Conservation (phyloP, 2,888 invertebrate species). For the Rugalucina vietnamica region DNA sequence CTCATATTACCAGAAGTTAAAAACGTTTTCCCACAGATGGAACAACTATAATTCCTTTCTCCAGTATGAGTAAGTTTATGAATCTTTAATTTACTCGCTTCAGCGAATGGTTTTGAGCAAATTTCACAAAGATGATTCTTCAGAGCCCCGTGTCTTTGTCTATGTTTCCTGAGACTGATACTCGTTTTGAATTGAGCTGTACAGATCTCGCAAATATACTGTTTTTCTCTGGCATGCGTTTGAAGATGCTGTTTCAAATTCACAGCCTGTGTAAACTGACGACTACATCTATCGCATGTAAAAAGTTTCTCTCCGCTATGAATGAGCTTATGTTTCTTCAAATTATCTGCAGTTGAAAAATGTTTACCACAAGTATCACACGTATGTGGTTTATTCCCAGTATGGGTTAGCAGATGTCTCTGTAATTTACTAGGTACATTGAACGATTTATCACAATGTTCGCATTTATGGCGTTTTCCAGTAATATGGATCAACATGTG, state of each 20-base stretch:
- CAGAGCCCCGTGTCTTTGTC: background rate
- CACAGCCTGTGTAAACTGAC: too few species aligned
- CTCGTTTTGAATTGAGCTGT: background rate
- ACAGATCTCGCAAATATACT: background rate
- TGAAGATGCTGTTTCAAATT: too few species aligned
- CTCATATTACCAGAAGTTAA: background rate
- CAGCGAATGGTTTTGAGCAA: background rate
- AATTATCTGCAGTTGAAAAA: too few species aligned
- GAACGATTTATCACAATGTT: background rate
- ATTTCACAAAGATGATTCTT: background rate
- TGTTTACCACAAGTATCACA: too few species aligned
- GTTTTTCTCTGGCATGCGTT: too few species aligned
- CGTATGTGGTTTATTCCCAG: background rate
- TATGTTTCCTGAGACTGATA: background rate
- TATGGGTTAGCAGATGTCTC: background rate
- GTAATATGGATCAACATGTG: background rate
- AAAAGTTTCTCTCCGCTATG: too few species aligned
- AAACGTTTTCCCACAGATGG: background rate
- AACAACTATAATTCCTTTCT: background rate
- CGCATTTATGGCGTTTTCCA: background rate
- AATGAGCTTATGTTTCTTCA: too few species aligned
- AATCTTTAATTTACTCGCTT: background rate
- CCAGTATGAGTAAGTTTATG: background rate
- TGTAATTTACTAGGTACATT: background rate
- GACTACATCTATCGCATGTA: too few species aligned